Percentiles rank a stretch among this genome's conserved stretches.
Conservation (phyloP, 2,888 invertebrate species). For the Serrognathus titanus region DNA sequence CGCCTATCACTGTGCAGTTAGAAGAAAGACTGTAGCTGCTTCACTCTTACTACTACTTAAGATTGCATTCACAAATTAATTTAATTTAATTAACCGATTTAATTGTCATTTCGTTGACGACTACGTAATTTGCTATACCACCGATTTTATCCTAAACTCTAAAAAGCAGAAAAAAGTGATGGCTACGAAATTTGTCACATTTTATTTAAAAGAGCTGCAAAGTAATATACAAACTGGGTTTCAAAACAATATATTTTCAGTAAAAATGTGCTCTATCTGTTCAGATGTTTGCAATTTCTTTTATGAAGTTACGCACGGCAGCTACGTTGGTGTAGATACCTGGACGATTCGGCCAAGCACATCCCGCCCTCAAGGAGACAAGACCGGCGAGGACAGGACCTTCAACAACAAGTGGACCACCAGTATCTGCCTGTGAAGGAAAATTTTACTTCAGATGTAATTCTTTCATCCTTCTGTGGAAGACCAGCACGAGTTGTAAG, state of each 20-base stretch:
- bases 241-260: not conserved
- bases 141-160: too few relatives aligned
- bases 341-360: constrained; percentile 37
- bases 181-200: not conserved
- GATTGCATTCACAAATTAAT: too few relatives aligned
- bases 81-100: too few relatives aligned
- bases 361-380: constrained; percentile 41
- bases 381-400: constrained; percentile 29
- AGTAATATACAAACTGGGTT: not conserved
- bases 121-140: too few relatives aligned
- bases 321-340: constrained; percentile 43
- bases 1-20: too few relatives aligned
- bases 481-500: too few relatives aligned
- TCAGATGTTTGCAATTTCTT: constrained; percentile 25
- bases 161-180: too few relatives aligned
- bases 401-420: constrained; percentile 64
- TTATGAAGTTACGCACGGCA: constrained; percentile 34
- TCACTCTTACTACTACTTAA: too few relatives aligned
- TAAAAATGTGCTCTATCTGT: not conserved
- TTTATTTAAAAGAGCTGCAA: not conserved
- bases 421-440: constrained; percentile 59
- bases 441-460: constrained; percentile 68
- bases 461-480: constrained; percentile 69
- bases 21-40: too few relatives aligned
- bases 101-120: too few relatives aligned